Evolutionary conservation across 1,140 invertebrate genomes (phyloP).

Genomic region (Acromyrmex heyeri): DNA sequence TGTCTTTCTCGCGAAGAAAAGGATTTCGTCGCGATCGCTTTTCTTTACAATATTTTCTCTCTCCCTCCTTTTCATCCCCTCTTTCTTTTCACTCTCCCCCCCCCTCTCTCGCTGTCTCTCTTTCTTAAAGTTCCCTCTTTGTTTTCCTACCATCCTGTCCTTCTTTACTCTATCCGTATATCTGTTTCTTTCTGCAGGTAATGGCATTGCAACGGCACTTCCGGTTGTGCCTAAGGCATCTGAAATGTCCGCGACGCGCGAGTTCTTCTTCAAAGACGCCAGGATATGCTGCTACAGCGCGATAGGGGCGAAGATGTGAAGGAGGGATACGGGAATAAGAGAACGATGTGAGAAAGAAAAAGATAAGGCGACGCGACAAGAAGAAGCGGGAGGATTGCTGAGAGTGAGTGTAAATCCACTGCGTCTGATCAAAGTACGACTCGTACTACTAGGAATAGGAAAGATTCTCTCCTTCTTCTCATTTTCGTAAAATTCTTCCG

Average conservation of each 20-base stretch:
- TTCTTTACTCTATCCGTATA: neutral
- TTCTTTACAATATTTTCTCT: conserved; percentile 3
- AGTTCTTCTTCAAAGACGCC: conserved; percentile 76
- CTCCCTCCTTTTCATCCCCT: neutral
- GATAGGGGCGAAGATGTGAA: conserved; percentile 34
- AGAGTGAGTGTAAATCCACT: conserved; percentile 79
- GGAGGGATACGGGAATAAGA: neutral
- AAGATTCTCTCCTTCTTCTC: conserved; percentile 68
- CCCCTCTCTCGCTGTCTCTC: neutral
- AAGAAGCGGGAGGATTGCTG: conserved; percentile 46
- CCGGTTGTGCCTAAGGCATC: conserved; percentile 57
- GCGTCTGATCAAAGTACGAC: conserved; percentile 81
- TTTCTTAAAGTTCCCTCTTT: conserved; percentile 15
- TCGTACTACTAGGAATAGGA: conserved; percentile 72
- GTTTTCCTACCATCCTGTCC: conserved; percentile 1
- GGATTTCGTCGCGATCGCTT: conserved; percentile 58
- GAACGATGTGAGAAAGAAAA: neutral
- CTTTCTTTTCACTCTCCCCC: neutral
- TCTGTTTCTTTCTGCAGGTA: conserved; percentile 63
- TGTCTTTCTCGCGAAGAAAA: conserved; percentile 53
- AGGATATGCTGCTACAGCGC: conserved; percentile 32
- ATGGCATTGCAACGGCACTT: conserved; percentile 73
- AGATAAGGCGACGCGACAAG: neutral
- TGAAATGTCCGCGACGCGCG: conserved; percentile 73
- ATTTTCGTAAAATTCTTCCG: conserved; percentile 53